Base-by-base conservation (phyloP, 1,140 invertebrate species). In the Drosophila nigromelanica region DNA sequence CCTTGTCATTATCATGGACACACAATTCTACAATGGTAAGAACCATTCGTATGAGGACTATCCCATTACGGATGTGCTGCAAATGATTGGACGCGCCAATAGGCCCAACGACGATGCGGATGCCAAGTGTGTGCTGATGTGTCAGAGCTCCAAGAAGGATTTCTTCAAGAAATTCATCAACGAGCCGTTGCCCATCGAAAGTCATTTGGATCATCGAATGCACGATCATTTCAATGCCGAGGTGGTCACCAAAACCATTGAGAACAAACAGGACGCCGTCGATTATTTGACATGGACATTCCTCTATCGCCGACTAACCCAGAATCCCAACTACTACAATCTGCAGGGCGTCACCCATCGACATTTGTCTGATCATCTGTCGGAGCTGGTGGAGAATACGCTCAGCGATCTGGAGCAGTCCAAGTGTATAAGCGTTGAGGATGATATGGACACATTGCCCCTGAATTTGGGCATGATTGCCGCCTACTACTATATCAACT, bases 161-260 rank as follows among this genome's bases (percentile, higher is more conserved):
- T 99, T 99, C 93, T 99, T 98, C 93, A 99, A 99, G 90, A 99
- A 99, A 92, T 99, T 99, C 91, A 93, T 99, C 11, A 99, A 98
- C 91, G 99, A 99, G 92, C 98, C 98, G 5, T 92, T 99, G 37
- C 99, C 99, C 1, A 96, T 99, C n/a, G 98, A 99, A 93, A 98
- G 97, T 74, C 98, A 99, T 93, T 93, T 99, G 78, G 98, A 99
- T 93, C 98, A 99, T 89, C 95, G 97, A 75, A 93, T 99, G 3
- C 99, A 99, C 92, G 99, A 99, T 93, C 99, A 99, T 93, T 99
- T 99, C 92, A 99, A 99, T 93, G 98, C 99, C 0, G 99, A 99
- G 93, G 99, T 99, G 58, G 98, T 99, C 0, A 99, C 99, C 0
- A 99, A 99, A 93, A 99, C 98, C 0, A 99, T 99, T 90, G 99